Base-by-base conservation (phyloP, 2,113 vertebrate genomes). In the Burhinus oedicnemus region DNA sequence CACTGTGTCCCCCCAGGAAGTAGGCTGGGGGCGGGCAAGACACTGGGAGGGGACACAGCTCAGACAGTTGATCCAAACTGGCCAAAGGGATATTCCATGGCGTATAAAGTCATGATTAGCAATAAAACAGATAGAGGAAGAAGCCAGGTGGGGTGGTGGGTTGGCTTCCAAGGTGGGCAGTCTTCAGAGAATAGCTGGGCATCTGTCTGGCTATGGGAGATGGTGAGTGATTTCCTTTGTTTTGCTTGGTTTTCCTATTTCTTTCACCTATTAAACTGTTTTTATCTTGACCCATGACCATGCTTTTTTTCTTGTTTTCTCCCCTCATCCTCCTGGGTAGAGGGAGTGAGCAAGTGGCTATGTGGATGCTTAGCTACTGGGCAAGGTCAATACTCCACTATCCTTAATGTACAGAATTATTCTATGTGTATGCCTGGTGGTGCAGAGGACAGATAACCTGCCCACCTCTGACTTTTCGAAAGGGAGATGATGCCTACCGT, bases 141-240 rank as follows among this genome's bases (percentile, higher is more conserved):
- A 54, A 58, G 47, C 12, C 8, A 14, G 4, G 2, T 80, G 22
- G 8, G 1, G 4, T 25, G n/a, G 9, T 64, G 18, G 2, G 4
- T 36, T 70, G 22, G 8, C 16, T 87, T 71, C 15, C 55, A 61
- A 40, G 6, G 15, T n/a, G 6, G 14, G 11, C 32, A n/a, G 12
- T 40, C 29, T 47, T 77, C n/a, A 49, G 10, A 57, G 30, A 52
- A 70, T 14, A 55, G 25, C 25, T 51, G 30, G 8, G 2, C 12
- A 61, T 44, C 30, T 16, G 1, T 76, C 18, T 77, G 32, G 34
- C 21, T 76, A 8, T 58, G 15, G 6, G 36, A 92, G 10, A 70
- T 5, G 21, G 9, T 32, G 30, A 60, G 27, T 40, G 13, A 84
- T 87, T 89, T 89, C 38, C 11, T 80, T 64, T 44, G 6, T 27